Evolutionary conservation across 2,113 vertebrate genomes (phyloP).

Genomic region (Camarhynchus parvulus): DNA sequence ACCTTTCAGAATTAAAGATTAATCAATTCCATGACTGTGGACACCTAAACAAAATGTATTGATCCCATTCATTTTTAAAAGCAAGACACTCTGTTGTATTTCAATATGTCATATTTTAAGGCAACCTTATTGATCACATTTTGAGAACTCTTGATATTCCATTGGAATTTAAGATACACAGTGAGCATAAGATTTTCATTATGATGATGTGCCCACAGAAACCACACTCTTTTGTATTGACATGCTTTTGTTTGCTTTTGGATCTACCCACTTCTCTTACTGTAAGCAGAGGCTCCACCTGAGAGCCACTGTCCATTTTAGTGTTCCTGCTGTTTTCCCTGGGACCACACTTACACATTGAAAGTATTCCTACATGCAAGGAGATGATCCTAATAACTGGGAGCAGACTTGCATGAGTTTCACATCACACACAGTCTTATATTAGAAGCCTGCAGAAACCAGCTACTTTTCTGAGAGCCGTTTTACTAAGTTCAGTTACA

Average conservation of each 20-base stretch:
- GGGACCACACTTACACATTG: accelerated
- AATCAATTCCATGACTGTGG: conserved; percentile 36
- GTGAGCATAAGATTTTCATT: not conserved
- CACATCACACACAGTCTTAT: not conserved
- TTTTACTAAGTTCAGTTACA: not conserved
- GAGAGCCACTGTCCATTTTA: not conserved
- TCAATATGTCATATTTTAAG: conserved; percentile 45
- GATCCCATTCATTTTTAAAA: conserved; percentile 58
- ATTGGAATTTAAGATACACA: not conserved
- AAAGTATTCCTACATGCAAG: not conserved
- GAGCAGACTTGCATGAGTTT: not conserved
- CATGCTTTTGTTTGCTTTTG: not conserved
- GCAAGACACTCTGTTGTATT: conserved; percentile 18
- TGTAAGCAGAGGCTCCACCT: not conserved
- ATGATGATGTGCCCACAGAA: not conserved
- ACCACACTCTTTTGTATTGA: not conserved
- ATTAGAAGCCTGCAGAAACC: not conserved
- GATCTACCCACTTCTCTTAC: not conserved
- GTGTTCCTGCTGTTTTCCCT: not conserved
- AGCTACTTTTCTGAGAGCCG: not conserved
- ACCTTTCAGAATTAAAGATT: conserved; percentile 65
- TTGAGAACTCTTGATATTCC: conserved; percentile 6
- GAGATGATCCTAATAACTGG: not conserved
- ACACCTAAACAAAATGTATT: conserved; percentile 60
- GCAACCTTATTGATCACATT: conserved; percentile 8